phyloP scores from a whole-genome alignment of 2,888 invertebrate genomes.

The Cenopis cana region DNA sequence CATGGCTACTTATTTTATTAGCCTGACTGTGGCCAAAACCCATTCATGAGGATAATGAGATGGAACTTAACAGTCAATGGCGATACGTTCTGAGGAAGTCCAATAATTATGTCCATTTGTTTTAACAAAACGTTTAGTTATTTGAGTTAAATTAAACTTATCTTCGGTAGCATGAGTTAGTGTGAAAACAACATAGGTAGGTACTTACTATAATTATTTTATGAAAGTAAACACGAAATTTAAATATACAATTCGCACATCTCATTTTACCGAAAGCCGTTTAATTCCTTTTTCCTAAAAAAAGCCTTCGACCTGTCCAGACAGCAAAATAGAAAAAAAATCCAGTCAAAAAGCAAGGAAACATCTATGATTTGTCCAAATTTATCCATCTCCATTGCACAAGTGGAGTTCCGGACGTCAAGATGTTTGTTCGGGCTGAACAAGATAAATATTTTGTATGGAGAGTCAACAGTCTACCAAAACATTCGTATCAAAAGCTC shows the following conservation, averaged over 20 bases:
- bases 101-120: neutral
- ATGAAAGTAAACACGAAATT: too few relatives aligned
- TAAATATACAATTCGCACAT: too few relatives aligned
- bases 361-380: constrained; percentile 6
- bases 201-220: too few relatives aligned
- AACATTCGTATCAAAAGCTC: constrained; percentile 60
- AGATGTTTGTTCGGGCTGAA: constrained; percentile 48
- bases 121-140: neutral
- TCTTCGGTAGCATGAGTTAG: too few relatives aligned
- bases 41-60: constrained; percentile 17
- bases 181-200: too few relatives aligned
- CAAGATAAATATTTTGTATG: constrained; percentile 58
- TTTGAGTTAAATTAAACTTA: too few relatives aligned
- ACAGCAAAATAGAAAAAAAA: neutral
- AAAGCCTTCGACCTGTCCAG: neutral
- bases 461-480: constrained; percentile 57
- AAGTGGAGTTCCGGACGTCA: constrained; percentile 50
- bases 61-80: neutral
- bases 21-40: constrained; percentile 14
- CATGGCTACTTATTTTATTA: constrained; percentile 51
- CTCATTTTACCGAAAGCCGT: too few relatives aligned
- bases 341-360: neutral
- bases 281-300: too few relatives aligned
- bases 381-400: constrained; percentile 24
- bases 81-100: neutral